Evolutionary conservation across 2,888 invertebrate genomes (phyloP), one percentile per base, ranked within the genome.

Genomic region (Tetropium fuscum): DNA sequence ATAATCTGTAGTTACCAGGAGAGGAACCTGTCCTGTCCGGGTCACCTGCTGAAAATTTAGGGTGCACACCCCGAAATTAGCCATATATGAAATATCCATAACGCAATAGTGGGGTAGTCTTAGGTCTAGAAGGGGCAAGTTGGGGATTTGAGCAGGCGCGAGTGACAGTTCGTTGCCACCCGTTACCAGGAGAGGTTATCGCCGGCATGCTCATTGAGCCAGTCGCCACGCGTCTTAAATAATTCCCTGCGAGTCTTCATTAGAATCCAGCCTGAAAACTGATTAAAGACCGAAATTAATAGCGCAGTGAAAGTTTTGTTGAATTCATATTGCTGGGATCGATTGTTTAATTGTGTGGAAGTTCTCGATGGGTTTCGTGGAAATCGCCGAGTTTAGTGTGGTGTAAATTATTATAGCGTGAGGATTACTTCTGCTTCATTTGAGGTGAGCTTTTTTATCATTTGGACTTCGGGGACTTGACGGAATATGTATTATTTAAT

Each of bases 61-160:
- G 49, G 30, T 19, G 40, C 20, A 43, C 34, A 44, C 48, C 48
- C 48, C 43, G 43, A 49, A 56, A 57, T 57, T 57, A 51, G 36
- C 49, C 57, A 51, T 57, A 57, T 57, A 57, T 51, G 27, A 57
- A 54, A 49, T 57, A 57, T 49, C 57, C 43, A 57, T 48, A 57
- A 57, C 49, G 49, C 44, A 25, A 41, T 38, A 49, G 57, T 51
- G 48, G 57, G 57, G 57, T 44, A 43, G 57, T 43, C 43, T 49
- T 51, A 32, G 49, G 40, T 51, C 57, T 43, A 56, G 57, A 49
- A 51, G 57, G 57, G 57, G 57, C 56, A 44, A 18, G 22, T 44
- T 38, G 40, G 40, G 40, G 25, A 22, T 47, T 47, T 56, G 57
- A 18, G 58, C 58, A 58, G 34, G 58, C 58, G 58, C 58, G 51